Percentiles rank a stretch among this genome's conserved stretches.
These are phyloP conservation scores for Corythaixoides concolor DNA, from an alignment of 2,113 vertebrate species.

Conservation along the genomic window DNA sequence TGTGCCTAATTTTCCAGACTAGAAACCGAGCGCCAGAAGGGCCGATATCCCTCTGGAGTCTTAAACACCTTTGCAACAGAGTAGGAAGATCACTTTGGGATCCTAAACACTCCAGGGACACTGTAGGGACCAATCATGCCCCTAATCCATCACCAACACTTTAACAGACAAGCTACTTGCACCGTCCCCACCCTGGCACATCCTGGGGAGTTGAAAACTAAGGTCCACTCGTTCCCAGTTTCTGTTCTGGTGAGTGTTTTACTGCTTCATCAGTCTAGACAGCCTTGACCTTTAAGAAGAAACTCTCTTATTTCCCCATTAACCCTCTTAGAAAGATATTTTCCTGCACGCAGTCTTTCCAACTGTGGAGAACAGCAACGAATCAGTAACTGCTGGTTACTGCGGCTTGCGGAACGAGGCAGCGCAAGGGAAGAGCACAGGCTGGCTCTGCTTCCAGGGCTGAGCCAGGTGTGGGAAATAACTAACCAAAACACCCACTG, in stretches of 20 bases:
- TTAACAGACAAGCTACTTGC: neutral
- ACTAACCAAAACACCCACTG: neutral
- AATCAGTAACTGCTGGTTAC: neutral
- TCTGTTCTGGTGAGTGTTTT: neutral
- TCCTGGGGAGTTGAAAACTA: neutral
- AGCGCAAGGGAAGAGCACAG: neutral
- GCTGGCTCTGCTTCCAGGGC: neutral
- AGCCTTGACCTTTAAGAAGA: neutral
- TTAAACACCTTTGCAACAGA: neutral
- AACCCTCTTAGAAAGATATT: neutral
- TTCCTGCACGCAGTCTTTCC: neutral
- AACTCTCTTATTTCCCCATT: neutral
- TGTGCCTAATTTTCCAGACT: neutral
- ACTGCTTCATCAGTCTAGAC: neutral
- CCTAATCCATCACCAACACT: neutral
- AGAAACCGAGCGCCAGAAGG: neutral
- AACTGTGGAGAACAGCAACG: neutral
- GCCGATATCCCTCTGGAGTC: neutral
- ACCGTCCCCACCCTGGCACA: neutral
- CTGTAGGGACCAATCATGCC: neutral
- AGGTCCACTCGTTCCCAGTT: neutral
- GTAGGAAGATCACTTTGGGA: neutral
- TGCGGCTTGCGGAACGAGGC: fast-evolving
- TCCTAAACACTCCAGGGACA: neutral
- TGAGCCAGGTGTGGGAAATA: neutral